Conservation (phyloP, 1,140 invertebrate species). For the Heliconius himera region DNA sequence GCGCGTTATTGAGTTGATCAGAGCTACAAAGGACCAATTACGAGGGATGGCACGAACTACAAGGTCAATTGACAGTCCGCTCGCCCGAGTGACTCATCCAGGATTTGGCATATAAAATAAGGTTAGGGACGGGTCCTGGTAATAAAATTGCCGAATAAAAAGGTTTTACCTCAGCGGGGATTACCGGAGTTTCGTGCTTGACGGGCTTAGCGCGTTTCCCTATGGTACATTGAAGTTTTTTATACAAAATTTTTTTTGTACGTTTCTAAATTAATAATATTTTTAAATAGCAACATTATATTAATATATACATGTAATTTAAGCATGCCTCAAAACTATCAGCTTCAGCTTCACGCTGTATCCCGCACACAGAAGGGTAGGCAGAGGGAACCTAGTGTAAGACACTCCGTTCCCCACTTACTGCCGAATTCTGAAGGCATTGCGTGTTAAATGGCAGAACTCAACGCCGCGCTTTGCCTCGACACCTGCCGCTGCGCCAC, state of each 20-base stretch:
- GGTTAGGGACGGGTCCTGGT: slow-evolving; percentile 34
- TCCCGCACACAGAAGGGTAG: too few species aligned
- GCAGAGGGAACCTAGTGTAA: too few species aligned
- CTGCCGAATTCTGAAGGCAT: too few species aligned
- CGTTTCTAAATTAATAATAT: neutral
- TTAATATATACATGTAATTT: too few species aligned
- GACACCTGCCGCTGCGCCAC: too few species aligned
- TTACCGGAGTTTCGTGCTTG: neutral
- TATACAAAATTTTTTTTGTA: neutral
- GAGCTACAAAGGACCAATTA: slow-evolving; percentile 70
- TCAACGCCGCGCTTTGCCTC: too few species aligned
- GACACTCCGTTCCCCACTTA: too few species aligned
- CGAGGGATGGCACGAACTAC: slow-evolving; percentile 59
- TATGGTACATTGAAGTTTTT: neutral
- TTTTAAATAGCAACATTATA: neutral
- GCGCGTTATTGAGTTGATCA: slow-evolving; percentile 65
- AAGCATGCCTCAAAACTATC: neutral
- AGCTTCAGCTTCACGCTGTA: too few species aligned
- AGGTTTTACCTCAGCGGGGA: neutral
- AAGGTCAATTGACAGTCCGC: slow-evolving; percentile 59
- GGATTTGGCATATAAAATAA: slow-evolving; percentile 42
- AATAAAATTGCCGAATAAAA: slow-evolving; percentile 29
- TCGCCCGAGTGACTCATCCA: slow-evolving; percentile 45
- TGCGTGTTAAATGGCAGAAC: too few species aligned
- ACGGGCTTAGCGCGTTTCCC: neutral